phyloP scores from a whole-genome alignment of 2,888 invertebrate genomes.

The Miltochrista miniata region DNA sequence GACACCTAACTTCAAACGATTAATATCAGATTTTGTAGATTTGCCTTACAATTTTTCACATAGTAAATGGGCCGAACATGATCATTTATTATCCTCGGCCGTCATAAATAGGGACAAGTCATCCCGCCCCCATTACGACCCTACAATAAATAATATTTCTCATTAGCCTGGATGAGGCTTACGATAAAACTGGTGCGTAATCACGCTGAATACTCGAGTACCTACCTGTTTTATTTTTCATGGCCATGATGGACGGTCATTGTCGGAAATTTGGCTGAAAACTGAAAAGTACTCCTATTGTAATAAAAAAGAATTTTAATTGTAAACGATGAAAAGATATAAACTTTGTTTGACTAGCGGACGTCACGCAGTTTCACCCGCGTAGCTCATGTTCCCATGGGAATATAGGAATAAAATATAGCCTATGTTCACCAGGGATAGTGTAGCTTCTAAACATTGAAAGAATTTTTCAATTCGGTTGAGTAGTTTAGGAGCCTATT shows the following conservation, averaged over 20 bases:
- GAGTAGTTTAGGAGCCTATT: too few relatives aligned
- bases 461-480: too few relatives aligned
- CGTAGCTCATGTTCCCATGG: too few relatives aligned
- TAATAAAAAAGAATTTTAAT: not conserved
- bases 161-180: constrained; percentile 59
- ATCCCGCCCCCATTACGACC: constrained; percentile 22
- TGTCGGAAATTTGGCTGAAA: not conserved
- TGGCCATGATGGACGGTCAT: constrained; percentile 14
- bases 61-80: not conserved
- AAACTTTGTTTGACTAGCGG: too few relatives aligned
- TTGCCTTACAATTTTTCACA: not conserved
- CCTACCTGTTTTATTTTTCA: constrained; percentile 28
- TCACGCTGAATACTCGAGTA: constrained; percentile 40
- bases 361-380: too few relatives aligned
- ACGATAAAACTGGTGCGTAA: constrained; percentile 48
- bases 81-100: constrained; percentile 41
- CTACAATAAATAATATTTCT: constrained; percentile 74
- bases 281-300: not conserved
- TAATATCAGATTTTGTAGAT: not conserved
- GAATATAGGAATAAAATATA: too few relatives aligned
- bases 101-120: constrained; percentile 32
- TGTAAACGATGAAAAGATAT: too few relatives aligned
- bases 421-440: too few relatives aligned
- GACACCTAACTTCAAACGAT: too few relatives aligned
- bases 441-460: too few relatives aligned